A percentile compares a stretch with the other conserved stretches of the same genome.
Evolutionary conservation across 2,888 invertebrate species (phyloP).

Genomic region (Agelastica alni): DNA sequence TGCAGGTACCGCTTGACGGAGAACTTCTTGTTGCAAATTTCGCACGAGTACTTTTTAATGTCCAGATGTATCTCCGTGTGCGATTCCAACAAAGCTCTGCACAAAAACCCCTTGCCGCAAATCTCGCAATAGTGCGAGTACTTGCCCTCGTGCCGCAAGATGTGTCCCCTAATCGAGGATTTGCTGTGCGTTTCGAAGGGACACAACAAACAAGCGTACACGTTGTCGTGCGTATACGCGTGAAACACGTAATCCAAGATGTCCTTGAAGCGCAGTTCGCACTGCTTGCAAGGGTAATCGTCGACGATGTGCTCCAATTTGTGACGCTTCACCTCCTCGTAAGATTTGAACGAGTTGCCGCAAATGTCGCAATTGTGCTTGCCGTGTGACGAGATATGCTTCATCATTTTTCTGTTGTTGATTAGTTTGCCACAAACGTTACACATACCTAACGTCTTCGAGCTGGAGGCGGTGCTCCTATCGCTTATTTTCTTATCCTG

Average conservation of each 20-base stretch:
- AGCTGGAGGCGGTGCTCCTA: background rate
- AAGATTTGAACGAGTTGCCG: slow-evolving; percentile 26
- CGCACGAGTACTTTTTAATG: slow-evolving; percentile 47
- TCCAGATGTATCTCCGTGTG: slow-evolving; percentile 50
- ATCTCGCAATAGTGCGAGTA: slow-evolving; percentile 43
- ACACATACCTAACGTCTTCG: slow-evolving; percentile 21
- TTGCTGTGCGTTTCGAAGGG: slow-evolving; percentile 35
- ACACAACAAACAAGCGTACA: slow-evolving; percentile 40
- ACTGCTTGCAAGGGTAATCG: slow-evolving; percentile 42
- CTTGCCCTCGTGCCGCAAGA: slow-evolving; percentile 41
- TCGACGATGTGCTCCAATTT: slow-evolving; percentile 43
- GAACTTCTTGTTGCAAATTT: slow-evolving; percentile 49
- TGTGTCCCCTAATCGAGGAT: slow-evolving; percentile 37
- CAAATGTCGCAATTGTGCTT: slow-evolving; percentile 34
- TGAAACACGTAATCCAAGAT: slow-evolving; percentile 38
- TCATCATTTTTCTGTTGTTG: slow-evolving; percentile 9
- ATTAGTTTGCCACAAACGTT: slow-evolving; percentile 34
- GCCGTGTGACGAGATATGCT: slow-evolving; percentile 21
- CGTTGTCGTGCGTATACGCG: slow-evolving; percentile 34
- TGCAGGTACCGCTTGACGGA: slow-evolving; percentile 43
- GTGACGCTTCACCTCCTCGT: slow-evolving; percentile 31
- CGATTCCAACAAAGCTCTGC: slow-evolving; percentile 36
- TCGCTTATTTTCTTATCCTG: background rate
- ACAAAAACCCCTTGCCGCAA: slow-evolving; percentile 46
- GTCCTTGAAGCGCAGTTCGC: slow-evolving; percentile 40